These are phyloP conservation scores for Athalia circularis DNA, from an alignment of 2,888 invertebrate genomes.

Conservation along the genomic window DNA sequence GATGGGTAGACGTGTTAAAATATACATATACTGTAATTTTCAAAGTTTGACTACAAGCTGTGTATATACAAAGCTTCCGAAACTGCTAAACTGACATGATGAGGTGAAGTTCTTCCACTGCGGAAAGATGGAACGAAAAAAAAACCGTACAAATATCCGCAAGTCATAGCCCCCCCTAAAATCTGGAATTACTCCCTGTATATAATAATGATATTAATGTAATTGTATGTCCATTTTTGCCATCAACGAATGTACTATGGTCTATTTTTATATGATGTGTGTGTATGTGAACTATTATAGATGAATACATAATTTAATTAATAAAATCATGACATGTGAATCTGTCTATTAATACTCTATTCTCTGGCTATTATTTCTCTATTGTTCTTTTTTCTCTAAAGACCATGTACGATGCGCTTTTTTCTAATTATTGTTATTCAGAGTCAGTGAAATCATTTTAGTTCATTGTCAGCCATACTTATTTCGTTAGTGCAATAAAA, in stretches of 20 bases:
- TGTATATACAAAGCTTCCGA: constrained; percentile 19
- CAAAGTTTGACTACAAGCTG: constrained; percentile 13
- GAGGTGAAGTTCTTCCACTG: not conserved
- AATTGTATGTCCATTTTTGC: constrained; percentile 61
- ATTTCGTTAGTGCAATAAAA: constrained; percentile 24
- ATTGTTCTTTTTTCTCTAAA: not conserved
- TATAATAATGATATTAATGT: constrained; percentile 56
- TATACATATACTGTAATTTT: not conserved
- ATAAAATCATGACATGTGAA: constrained; percentile 56
- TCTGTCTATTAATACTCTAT: constrained; percentile 7
- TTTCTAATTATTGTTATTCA: not conserved
- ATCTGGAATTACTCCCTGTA: constrained; percentile 35
- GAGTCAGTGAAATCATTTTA: not conserved
- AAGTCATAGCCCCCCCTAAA: constrained; percentile 31
- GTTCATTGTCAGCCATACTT: constrained; percentile 1
- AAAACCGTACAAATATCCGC: constrained; percentile 13
- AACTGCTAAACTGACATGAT: constrained; percentile 3
- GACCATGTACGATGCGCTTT: not conserved
- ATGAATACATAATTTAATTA: constrained; percentile 58
- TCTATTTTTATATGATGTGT: constrained; percentile 58
- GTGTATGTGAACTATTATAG: constrained; percentile 59
- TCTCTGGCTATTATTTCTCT: not conserved
- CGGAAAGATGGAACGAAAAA: not conserved
- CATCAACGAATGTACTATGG: constrained; percentile 56
- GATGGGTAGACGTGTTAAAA: not conserved